phyloP scores from a whole-genome alignment of 2,113 vertebrate genomes.

The Anolis sagrei region DNA sequence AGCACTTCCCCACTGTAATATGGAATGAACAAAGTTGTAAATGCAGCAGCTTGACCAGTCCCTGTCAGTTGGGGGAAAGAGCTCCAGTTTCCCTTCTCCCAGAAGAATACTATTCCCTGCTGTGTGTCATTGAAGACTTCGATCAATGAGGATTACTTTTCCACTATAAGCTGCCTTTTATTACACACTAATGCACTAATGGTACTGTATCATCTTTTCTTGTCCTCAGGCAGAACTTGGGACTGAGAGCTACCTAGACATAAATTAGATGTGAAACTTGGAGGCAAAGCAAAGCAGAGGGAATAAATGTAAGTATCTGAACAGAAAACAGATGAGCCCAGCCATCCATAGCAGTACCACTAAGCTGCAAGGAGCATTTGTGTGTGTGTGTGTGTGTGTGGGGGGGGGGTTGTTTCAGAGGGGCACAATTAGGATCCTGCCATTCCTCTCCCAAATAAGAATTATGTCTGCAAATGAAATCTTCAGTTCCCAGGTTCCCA shows the following conservation, averaged over 20 bases:
- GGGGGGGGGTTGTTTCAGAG: no score
- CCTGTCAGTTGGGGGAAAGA: conserved; percentile 13
- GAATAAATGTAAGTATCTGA: conserved; percentile 33
- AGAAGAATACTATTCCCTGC: conserved; percentile 49
- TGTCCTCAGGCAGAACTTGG: conserved; percentile 61
- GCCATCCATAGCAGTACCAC: not conserved
- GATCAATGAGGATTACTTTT: conserved; percentile 71
- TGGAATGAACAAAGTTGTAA: conserved; percentile 14
- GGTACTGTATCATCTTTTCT: conserved; percentile 61
- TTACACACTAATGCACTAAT: conserved; percentile 67
- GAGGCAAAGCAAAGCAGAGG: conserved; percentile 53
- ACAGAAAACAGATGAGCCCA: conserved; percentile 41
- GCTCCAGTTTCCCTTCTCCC: conserved; percentile 37
- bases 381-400: not conserved
- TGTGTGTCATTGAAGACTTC: conserved; percentile 55
- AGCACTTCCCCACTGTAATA: not conserved
- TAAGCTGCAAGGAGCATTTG: not conserved
- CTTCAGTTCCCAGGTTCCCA: no score
- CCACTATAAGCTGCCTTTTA: conserved; percentile 52
- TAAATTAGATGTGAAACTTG: conserved; percentile 70
- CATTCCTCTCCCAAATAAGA: no score
- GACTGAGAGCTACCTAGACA: conserved; percentile 51
- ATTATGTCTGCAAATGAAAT: no score
- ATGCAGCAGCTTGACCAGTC: conserved; percentile 28
- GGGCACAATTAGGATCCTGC: no score